Evolutionary conservation across 2,888 invertebrate species (phyloP), one percentile per base, ranked within the genome.

Genomic region (Tetragonula carbonaria): DNA sequence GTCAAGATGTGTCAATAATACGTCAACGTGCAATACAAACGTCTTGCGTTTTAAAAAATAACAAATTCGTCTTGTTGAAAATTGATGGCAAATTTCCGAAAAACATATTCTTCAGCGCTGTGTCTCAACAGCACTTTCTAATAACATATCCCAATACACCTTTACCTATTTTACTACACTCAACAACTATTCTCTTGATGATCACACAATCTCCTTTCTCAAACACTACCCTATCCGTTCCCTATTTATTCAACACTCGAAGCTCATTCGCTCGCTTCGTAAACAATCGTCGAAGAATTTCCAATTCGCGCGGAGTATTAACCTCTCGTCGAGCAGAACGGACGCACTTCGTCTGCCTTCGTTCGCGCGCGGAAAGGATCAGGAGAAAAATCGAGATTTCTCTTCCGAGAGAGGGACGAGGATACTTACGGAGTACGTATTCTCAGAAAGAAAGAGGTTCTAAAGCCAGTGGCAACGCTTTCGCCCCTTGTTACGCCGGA

Each of bases 401-500:
- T 81, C 74, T 87, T 78, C 81, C 62, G 50, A 5, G 38, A 45
- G 67, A 62, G 59, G 38, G 33, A 38, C 5, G 38, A 67, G 72
- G 55, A 1, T 28, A 67, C 73, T 76, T 50, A 18, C 77, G 45
- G n/a, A 50, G 63, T n/a, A 67, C 68, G 83, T 78, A 81, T 71
- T 76, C 28, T 79, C 67, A 78, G 81, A 80, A 77, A 86, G 67
- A 65, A 68, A 65, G 74, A 53, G 80, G 68, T 86, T 80, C 67
- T 59, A 63, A 66, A 71, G 77, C 13, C 80, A 75, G 79, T 77
- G 78, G 65, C 74, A 80, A 83, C 82, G 82, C 89, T 86, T 89
- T 89, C 81, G 82, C 78, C 65, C 67, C 59, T 67, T 77, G 63
- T 67, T 76, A 79, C 82, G 80, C 79, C 78, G 89, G 87, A 89